Base-by-base conservation (phyloP, 1,140 invertebrate genomes). In the Zaprionus taronus region DNA sequence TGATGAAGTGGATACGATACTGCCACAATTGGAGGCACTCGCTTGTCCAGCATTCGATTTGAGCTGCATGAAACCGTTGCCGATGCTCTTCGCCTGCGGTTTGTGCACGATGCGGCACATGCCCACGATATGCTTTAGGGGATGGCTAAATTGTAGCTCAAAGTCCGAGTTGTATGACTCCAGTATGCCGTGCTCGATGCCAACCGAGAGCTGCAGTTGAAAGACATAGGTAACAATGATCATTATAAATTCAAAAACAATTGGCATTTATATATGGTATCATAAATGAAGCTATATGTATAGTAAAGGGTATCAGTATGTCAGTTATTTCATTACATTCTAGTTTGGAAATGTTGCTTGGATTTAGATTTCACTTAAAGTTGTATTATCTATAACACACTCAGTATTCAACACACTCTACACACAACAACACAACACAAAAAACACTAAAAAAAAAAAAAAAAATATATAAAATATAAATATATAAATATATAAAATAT, bases 121-220 rank as follows among this genome's bases (percentile, higher is more conserved):
- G 68, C 92, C 92, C 41, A 95, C 93, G 77, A 96, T 95, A 79
- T 95, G 94, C 22, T 94, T 93, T 5, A 96, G 83, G 53, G 94
- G 93, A 89, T 96, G 95, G 11, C 94, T 93, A 51, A 95, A 95
- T 56, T 95, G 94, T 0, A 95, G 93, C 81, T 95, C 95, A 73
- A 95, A 95, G 90, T 95, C 95, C 24, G 93, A 93, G 85, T 95
- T 95, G 83, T 95, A 95, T 0, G 94, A 95, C 68, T 95, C 94
- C 20, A 96, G 78, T 51, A 92, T 93, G 9, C 95, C 95, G 77
- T 95, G 94, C 91, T 95, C 95, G 12, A 96, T 93, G 36, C 94
- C 94, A 20, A 96, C 91, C 58, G 94, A 95, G 3, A 96, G 83
- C 95, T 96, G 93, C 7, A 94, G 94, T 41, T 78, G 58, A 5